phyloP scores from a whole-genome alignment of 2,888 invertebrate genomes.

The Odontomyia ornata region DNA sequence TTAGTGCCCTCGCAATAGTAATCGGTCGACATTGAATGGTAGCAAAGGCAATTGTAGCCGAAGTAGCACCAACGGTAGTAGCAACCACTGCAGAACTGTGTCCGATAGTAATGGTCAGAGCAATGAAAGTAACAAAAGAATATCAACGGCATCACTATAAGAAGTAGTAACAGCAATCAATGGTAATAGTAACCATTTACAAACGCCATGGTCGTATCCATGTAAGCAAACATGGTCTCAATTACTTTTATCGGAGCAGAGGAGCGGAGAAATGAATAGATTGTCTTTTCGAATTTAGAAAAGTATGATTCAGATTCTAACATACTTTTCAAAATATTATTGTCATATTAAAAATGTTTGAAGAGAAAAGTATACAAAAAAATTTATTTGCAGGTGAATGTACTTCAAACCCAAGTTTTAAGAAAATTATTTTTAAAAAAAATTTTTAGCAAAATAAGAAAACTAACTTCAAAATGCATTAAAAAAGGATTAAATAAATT shows the following conservation, averaged over 20 bases:
- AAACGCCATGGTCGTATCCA: conserved; percentile 6
- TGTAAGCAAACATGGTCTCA: conserved; percentile 17
- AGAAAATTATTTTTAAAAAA: no score
- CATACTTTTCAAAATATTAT: no score
- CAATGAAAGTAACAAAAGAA: conserved; percentile 27
- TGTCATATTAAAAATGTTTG: no score
- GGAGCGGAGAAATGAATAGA: conserved; percentile 6
- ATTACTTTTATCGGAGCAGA: neutral
- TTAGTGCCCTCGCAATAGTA: conserved; percentile 12
- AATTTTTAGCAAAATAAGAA: no score
- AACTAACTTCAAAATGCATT: no score
- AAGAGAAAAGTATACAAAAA: no score
- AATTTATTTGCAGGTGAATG: no score
- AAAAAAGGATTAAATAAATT: no score
- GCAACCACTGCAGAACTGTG: neutral
- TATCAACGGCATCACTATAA: conserved; percentile 43
- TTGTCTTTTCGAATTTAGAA: no score
- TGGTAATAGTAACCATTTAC: conserved; percentile 28
- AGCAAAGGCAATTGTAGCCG: neutral
- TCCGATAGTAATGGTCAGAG: conserved; percentile 28
- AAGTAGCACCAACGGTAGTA: neutral
- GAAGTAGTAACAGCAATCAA: conserved; percentile 20
- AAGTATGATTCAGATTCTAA: no score
- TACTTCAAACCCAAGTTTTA: no score
- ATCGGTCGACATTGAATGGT: neutral